Evolutionary conservation across 2,888 invertebrate species (phyloP).

Genomic region (Xanthorhoe designata): DNA sequence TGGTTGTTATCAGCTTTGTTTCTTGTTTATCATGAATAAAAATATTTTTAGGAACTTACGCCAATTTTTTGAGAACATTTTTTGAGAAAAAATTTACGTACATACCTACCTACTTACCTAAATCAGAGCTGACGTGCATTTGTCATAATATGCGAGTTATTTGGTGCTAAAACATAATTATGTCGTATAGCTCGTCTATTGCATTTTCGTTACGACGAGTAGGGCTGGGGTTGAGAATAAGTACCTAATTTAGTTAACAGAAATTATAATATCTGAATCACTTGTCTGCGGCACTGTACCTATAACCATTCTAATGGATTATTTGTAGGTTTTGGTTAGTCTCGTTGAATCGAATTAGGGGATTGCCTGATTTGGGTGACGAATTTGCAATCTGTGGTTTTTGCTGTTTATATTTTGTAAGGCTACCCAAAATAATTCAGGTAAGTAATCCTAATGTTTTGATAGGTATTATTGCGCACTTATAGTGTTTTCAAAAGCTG

Average conservation of each 20-base stretch:
- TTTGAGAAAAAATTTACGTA: too few species aligned
- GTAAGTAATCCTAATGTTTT: not conserved
- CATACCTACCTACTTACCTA: too few species aligned
- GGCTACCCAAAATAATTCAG: not conserved
- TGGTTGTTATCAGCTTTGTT: slow-evolving; percentile 29
- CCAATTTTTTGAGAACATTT: not conserved
- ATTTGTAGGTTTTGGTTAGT: slow-evolving; percentile 15
- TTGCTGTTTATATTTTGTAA: not conserved
- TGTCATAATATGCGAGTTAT: too few species aligned
- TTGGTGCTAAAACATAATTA: too few species aligned
- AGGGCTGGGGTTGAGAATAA: too few species aligned
- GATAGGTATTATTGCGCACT: too few species aligned
- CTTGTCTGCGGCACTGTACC: slow-evolving; percentile 6
- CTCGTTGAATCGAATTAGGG: not conserved
- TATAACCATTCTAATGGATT: slow-evolving; percentile 23
- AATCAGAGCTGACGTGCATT: too few species aligned
- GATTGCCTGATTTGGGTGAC: not conserved
- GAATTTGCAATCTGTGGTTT: not conserved
- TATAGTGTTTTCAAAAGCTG: too few species aligned
- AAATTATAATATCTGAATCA: not conserved
- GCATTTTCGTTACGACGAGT: too few species aligned
- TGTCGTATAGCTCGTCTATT: too few species aligned
- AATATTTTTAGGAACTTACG: not conserved
- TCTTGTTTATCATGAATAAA: slow-evolving; percentile 10
- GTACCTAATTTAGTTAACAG: too few species aligned